Evolutionary conservation across 1,140 invertebrate genomes (phyloP).

Genomic region (Heliconius nattereri): DNA sequence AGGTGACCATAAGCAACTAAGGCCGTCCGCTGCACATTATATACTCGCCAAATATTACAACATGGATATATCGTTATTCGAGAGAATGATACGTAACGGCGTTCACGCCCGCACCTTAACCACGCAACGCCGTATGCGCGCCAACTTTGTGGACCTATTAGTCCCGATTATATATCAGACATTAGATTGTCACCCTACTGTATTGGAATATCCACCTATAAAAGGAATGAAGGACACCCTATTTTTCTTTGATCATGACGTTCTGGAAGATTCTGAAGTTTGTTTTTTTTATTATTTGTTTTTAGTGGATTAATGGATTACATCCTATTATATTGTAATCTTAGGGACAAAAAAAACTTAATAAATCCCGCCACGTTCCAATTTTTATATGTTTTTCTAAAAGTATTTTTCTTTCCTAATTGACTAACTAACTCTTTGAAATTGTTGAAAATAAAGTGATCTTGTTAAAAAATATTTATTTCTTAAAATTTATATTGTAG

Average conservation of each 20-base stretch:
- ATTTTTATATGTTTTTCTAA: too few species aligned
- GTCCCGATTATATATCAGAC: constrained; percentile 83
- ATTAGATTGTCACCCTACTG: constrained; percentile 82
- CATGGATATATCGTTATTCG: constrained; percentile 88
- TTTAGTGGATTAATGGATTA: too few species aligned
- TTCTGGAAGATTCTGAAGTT: constrained; percentile 78
- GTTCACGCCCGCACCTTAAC: constrained; percentile 80
- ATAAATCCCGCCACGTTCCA: too few species aligned
- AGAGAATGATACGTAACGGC: constrained; percentile 85
- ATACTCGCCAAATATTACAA: constrained; percentile 83
- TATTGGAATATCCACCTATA: constrained; percentile 78
- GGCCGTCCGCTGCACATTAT: constrained; percentile 84
- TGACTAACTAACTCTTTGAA: too few species aligned
- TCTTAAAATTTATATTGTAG: too few species aligned
- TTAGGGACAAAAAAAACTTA: too few species aligned
- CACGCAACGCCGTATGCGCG: constrained; percentile 85
- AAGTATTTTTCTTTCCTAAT: too few species aligned
- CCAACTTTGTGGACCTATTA: constrained; percentile 83
- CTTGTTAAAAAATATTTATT: too few species aligned
- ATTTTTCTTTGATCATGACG: constrained; percentile 83
- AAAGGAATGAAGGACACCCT: constrained; percentile 81
- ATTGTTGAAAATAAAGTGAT: too few species aligned
- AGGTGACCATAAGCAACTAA: constrained; percentile 90
- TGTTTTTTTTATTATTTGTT: not conserved
- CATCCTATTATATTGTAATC: too few species aligned